Evolutionary conservation across 2,797 vertebrate species (phyloP), one percentile per base, ranked within the genome.

Genomic region (Myotis daubentonii): DNA sequence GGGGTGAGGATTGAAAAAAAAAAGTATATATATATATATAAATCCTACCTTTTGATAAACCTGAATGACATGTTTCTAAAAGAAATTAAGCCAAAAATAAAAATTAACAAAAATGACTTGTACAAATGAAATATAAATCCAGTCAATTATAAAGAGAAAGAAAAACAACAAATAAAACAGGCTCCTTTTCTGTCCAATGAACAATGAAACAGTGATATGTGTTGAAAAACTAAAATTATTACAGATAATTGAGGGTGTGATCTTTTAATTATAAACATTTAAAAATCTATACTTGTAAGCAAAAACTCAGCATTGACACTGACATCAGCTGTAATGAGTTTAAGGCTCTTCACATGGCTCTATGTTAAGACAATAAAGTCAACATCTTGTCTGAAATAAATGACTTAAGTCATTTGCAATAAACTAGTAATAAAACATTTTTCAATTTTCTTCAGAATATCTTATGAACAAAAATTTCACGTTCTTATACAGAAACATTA

Each of bases 11-110:
- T 55, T 72, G 86, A 51, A 94, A 85, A 94, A 85, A 70, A 94
- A 82, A 96, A 98, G 98, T 96, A 98, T 96, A 98, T 90, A 98
- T 97, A 98, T 96, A 98, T 90, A 98, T 97, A 98, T 96, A 98
- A 98, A 98, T 99, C 99, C 99, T 99, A 99, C 99, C 99, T 99
- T 99, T 99, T 99, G 99, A 99, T 98, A 99, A 99, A 99, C 99
- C 99, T 99, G 99, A 99, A 99, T 99, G 99, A 99, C 99, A 99
- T 99, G 99, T 99, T 99, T 99, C 99, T 99, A 99, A 99, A 99
- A 99, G 98, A 99, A 98, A 98, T 98, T 98, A 98, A 99, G 98
- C 98, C 98, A 98, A 98, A 98, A 98, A 98, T 97, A 87, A 98
- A 97, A 98, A 97, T 98, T 98, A 98, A 98, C 98, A 98, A 98